Base-by-base conservation (phyloP, 2,797 vertebrate genomes). In the Iguana delicatissima region DNA sequence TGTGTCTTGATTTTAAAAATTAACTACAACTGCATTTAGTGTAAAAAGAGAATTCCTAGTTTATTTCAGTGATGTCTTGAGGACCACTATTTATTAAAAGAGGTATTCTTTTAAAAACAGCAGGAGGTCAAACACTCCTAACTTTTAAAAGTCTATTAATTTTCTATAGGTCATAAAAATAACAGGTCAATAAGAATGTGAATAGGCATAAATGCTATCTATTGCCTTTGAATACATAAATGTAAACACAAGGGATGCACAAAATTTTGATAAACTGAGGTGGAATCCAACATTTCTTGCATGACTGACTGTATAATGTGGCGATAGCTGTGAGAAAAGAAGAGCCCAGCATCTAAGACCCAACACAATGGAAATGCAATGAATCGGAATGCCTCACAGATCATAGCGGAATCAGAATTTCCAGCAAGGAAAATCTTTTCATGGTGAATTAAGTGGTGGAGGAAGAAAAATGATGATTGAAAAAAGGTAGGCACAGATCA, bases 391-490 rank as follows among this genome's bases (percentile, higher is more conserved):
- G 99, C 98, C 98, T 99, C 98, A 98, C 98, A 98, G 98, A 99
- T 99, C 99, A 99, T 98, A 99, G 99, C 96, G 97, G 98, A 99
- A 99, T 99, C 98, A 98, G 98, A 99, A 99, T 99, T 99, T 99
- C 98, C 98, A 99, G 98, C 99, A 98, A 99, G 99, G 98, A 99
- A 99, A 99, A 99, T 99, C 99, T 99, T 99, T 99, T 99, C 99
- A 99, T 98, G 98, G 98, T 97, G 98, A 99, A 99, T 99, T 99
- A 99, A 98, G 98, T 98, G 98, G 98, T 97, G 97, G 98, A 98
- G 98, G 98, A 98, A 98, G 98, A 98, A 98, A 98, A 98, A 98
- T 98, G 98, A 98, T 98, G 98, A 98, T 88, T 98, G 98, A 98
- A 98, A 98, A 74, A 81, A 97, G 98, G 98, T 98, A 98, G 98